Percentiles rank a stretch among this genome's conserved stretches.
Conservation (phyloP, 2,113 vertebrate genomes). For the Alectura lathami region DNA sequence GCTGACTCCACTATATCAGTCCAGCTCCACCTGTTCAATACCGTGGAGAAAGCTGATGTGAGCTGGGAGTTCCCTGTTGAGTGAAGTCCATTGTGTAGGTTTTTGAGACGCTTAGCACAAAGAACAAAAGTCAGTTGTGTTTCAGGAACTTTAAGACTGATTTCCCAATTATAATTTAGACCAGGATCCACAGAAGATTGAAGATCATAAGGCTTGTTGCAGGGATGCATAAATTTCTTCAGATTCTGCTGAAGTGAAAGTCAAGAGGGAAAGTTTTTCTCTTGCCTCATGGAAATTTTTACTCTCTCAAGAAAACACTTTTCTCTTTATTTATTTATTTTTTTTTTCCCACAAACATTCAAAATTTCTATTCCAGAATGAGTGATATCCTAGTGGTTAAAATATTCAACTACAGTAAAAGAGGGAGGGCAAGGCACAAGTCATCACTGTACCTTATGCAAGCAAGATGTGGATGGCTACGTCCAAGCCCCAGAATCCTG, state of each 20-base stretch:
- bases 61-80: neutral
- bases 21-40: neutral
- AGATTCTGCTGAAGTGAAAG: neutral
- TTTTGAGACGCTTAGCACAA: neutral
- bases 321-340: neutral
- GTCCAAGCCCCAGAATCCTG: neutral
- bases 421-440: neutral
- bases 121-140: neutral
- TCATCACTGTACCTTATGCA: neutral
- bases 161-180: neutral
- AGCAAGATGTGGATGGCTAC: neutral
- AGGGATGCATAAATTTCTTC: neutral
- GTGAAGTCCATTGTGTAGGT: neutral
- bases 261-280: neutral
- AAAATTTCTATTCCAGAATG: neutral
- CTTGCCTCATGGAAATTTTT: neutral
- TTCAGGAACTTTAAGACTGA: neutral
- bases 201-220: neutral
- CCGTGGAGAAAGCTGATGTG: neutral
- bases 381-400: neutral
- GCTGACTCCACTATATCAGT: neutral
- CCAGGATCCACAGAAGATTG: neutral
- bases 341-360: neutral
- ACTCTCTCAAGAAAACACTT: neutral
- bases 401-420: neutral